These are phyloP conservation scores for Andrena bicolor DNA, from an alignment of 2,888 invertebrate species.

Conservation along the genomic window DNA sequence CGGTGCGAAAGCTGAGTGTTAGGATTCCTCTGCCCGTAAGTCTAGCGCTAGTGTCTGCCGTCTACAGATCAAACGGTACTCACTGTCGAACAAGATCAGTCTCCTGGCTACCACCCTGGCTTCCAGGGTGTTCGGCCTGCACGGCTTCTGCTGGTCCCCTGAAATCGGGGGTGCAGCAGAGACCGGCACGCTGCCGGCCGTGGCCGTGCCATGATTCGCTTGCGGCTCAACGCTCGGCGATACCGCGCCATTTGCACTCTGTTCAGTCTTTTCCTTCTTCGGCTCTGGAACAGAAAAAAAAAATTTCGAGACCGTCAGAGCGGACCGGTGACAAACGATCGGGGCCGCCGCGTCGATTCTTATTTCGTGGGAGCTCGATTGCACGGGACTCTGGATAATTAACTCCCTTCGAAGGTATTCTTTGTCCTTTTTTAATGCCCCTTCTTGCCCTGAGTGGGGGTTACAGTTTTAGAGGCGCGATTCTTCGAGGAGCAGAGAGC, in stretches of 20 bases:
- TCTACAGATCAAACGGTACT: conserved; percentile 49
- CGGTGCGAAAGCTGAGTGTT: conserved; percentile 1
- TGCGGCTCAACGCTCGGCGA: conserved; percentile 87
- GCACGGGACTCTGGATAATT: too few species aligned
- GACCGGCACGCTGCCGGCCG: conserved; percentile 69
- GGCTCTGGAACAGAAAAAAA: conserved; percentile 90
- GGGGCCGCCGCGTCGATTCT: conserved; percentile 7
- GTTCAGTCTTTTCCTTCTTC: conserved; percentile 96
- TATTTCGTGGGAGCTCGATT: background rate
- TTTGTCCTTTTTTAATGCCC: background rate
- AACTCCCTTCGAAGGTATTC: too few species aligned
- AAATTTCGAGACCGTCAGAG: conserved; percentile 60
- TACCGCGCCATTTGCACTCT: conserved; percentile 87
- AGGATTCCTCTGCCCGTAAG: background rate
- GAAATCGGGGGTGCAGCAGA: conserved; percentile 72
- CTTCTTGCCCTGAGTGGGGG: background rate
- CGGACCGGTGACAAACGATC: conserved; percentile 14
- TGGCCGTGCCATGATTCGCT: conserved; percentile 71
- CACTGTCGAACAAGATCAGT: conserved; percentile 85
- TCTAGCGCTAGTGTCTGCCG: background rate
- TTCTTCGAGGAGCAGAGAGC: conserved; percentile 17
- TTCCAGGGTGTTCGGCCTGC: conserved; percentile 92
- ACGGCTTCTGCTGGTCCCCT: conserved; percentile 88
- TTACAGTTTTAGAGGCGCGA: background rate
- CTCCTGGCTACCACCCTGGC: conserved; percentile 88